phyloP scores from a whole-genome alignment of 1,140 invertebrate genomes.

The Hypothenemus hampei region DNA sequence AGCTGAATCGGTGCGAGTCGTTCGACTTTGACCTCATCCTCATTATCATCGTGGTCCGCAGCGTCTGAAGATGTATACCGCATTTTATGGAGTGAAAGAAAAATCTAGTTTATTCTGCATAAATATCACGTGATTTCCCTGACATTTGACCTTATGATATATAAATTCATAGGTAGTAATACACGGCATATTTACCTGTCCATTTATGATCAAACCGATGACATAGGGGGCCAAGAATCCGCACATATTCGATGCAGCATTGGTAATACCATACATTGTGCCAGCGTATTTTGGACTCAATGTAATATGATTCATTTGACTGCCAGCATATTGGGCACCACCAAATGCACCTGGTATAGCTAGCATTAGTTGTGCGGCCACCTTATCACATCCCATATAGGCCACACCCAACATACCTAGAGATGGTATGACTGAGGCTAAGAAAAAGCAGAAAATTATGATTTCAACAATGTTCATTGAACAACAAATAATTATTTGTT shows the following conservation, averaged over 20 bases:
- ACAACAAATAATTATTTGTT: too few relatives aligned
- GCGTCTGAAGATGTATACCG: too few relatives aligned
- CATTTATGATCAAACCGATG: slow-evolving; percentile 65
- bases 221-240: slow-evolving; percentile 82
- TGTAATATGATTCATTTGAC: slow-evolving; percentile 85
- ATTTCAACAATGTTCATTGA: too few relatives aligned
- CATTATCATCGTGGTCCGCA: too few relatives aligned
- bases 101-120: too few relatives aligned
- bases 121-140: too few relatives aligned
- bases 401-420: slow-evolving; percentile 69
- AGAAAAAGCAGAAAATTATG: too few relatives aligned
- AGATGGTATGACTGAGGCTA: slow-evolving; percentile 65
- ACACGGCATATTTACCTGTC: slow-evolving; percentile 57
- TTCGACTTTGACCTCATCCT: too few relatives aligned
- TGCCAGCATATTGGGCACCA: slow-evolving; percentile 71
- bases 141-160: too few relatives aligned
- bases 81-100: too few relatives aligned
- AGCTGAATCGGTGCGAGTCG: too few relatives aligned
- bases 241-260: slow-evolving; percentile 79
- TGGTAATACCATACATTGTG: slow-evolving; percentile 84
- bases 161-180: too few relatives aligned
- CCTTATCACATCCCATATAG: slow-evolving; percentile 69
- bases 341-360: slow-evolving; percentile 65
- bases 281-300: slow-evolving; percentile 81
- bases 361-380: slow-evolving; percentile 65